Base-by-base conservation (phyloP, 1,140 invertebrate genomes). In the Magallana ariakensis region DNA sequence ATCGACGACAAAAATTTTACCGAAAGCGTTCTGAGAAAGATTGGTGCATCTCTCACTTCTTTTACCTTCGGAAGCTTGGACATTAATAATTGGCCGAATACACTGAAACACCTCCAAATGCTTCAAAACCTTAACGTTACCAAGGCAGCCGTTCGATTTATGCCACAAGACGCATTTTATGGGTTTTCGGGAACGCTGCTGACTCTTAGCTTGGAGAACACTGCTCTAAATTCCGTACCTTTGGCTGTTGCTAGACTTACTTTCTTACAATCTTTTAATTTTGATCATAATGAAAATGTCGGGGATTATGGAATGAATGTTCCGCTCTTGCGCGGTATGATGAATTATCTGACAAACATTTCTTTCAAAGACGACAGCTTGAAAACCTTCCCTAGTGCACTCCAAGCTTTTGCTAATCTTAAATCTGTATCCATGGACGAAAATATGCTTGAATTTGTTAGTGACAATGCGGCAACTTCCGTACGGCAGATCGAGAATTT, bases 261-360 rank as follows among this genome's bases (percentile, higher is more conserved):
- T 16, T 89, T 70, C 54, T 58, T 89, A 4, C 62, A 86, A 46
- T 70, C 60, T 1, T 82, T 89, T 10, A 85, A 86, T 58, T 87
- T 89, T 70, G 85, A 89, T 58, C 83, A 89, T 11, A 89, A 89
- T 60, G n/a, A 11, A 54, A 4, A 53, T 10, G 85, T 89, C 13
- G 85, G 85, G 3, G 88, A 89, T 57, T 84, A 84, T 16, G 88
- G 88, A 0, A 62, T 89, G 56, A 87, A 86, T 19, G 85, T 89
- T 8, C 88, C 88, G 10, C 9, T 89, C 9, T 56, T 86, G 10
- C 58, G 10, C 4, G 88, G 88, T 46, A 80, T 85, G 53, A 57
- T 89, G 11, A 62, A 55, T 9, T 87, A 70, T 26, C 56, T 89
- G 13, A 66, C 75, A 15, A 66, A 87, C 53, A 82, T 87, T n/a